These are phyloP conservation scores for Drosophila leonis DNA, from an alignment of 2,888 invertebrate species.

Conservation along the genomic window DNA sequence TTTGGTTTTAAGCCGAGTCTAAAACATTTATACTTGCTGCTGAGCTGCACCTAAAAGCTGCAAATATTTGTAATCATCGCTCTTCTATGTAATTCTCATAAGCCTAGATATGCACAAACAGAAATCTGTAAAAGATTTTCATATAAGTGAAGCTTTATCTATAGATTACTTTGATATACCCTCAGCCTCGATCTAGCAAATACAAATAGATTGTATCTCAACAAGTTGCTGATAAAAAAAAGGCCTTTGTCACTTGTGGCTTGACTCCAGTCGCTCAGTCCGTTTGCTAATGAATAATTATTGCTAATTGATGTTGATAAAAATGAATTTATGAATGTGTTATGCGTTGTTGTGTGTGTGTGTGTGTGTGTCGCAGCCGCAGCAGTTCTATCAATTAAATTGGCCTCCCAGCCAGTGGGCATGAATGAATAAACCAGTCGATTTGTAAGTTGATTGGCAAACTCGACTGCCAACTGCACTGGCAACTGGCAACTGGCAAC, in stretches of 20 bases:
- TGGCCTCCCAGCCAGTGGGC: slow-evolving; percentile 53
- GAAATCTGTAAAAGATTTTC: not conserved
- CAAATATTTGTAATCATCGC: not conserved
- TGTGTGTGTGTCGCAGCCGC: slow-evolving; percentile 33
- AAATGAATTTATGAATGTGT: slow-evolving; percentile 76
- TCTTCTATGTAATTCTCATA: not conserved
- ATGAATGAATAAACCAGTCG: slow-evolving; percentile 64
- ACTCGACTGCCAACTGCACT: slow-evolving; percentile 23
- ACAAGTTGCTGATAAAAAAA: slow-evolving; percentile 32
- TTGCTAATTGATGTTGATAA: slow-evolving; percentile 80
- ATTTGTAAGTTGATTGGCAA: slow-evolving; percentile 65
- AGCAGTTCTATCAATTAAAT: slow-evolving; percentile 74
- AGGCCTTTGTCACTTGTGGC: slow-evolving; percentile 30
- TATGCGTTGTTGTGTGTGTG: slow-evolving; percentile 14
- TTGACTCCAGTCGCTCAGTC: slow-evolving; percentile 14
- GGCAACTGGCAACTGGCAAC: slow-evolving; percentile 7
- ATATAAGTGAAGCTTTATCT: not conserved
- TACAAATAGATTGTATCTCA: slow-evolving; percentile 17
- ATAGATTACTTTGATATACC: not conserved
- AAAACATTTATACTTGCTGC: not conserved
- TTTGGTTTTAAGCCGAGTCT: not conserved
- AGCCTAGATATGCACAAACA: not conserved
- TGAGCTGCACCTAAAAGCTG: not conserved
- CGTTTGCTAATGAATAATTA: slow-evolving; percentile 74
- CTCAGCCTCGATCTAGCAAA: slow-evolving; percentile 19